These are phyloP conservation scores for Podocnemis expansa DNA, from an alignment of 2,113 vertebrate genomes.

Conservation along the genomic window DNA sequence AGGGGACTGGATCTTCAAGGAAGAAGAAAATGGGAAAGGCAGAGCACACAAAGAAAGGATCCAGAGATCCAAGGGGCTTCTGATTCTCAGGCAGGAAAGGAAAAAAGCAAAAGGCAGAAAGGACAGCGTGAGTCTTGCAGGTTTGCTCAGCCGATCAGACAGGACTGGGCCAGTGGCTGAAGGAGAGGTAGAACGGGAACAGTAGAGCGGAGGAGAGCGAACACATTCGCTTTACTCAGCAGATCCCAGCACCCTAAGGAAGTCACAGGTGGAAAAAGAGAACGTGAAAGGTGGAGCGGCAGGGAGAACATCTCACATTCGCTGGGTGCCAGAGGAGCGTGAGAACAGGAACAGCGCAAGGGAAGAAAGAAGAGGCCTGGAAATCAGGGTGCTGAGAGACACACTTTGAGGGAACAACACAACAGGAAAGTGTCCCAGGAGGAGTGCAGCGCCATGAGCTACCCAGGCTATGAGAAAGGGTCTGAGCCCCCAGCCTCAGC, in stretches of 20 bases:
- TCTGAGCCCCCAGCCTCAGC: accelerated
- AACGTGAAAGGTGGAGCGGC: not conserved
- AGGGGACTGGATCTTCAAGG: not conserved
- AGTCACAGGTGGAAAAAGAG: not conserved
- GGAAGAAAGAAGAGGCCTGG: too few species aligned
- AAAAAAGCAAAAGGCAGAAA: not conserved
- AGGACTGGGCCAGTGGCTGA: too few species aligned
- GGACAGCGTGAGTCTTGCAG: too few species aligned
- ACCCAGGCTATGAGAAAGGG: not conserved
- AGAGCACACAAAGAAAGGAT: not conserved
- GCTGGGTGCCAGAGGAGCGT: not conserved
- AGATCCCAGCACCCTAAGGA: not conserved
- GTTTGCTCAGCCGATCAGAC: not conserved
- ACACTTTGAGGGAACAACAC: too few species aligned
- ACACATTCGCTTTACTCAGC: not conserved
- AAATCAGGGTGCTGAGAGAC: not conserved
- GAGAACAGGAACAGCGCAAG: not conserved
- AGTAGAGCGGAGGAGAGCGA: not conserved
- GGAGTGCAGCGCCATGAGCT: not conserved
- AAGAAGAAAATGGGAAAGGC: not conserved
- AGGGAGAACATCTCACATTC: not conserved
- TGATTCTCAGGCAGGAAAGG: not conserved
- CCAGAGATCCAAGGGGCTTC: not conserved
- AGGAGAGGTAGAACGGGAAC: not conserved
- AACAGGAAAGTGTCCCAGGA: too few species aligned